phyloP scores from a whole-genome alignment of 2,113 vertebrate species.

The Toxotes chatareus region DNA sequence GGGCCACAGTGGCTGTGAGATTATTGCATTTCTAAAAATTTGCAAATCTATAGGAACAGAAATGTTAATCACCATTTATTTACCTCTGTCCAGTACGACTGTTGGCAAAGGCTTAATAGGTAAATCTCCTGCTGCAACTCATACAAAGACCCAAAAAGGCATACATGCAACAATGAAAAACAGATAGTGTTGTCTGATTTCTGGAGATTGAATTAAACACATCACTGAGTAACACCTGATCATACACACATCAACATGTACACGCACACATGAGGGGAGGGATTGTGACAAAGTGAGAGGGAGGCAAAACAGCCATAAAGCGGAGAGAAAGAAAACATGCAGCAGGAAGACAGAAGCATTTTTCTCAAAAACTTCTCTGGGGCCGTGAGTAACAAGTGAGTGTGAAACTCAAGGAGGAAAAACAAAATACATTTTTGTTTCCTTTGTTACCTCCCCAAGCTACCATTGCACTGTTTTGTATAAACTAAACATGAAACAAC shows the following conservation, averaged over 20 bases:
- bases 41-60: not conserved
- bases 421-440: conserved; percentile 37
- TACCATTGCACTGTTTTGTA: conserved; percentile 75
- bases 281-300: conserved; percentile 16
- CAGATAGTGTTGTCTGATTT: not conserved
- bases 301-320: conserved; percentile 52
- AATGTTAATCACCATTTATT: not conserved
- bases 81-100: conserved; percentile 24
- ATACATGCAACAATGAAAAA: not conserved
- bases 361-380: conserved; percentile 35
- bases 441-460: conserved; percentile 55
- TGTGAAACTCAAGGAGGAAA: conserved; percentile 9
- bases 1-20: not conserved
- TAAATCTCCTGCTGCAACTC: not conserved
- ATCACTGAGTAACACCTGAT: conserved; percentile 21
- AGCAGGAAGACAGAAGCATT: conserved; percentile 21
- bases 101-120: not conserved
- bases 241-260: not conserved
- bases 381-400: conserved; percentile 48
- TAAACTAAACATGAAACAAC: conserved; percentile 53
- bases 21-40: not conserved
- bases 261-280: conserved; percentile 9
- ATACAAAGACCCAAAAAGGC: not conserved
- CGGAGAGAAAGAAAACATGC: not conserved
- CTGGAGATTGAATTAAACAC: not conserved